Conservation (phyloP, 2,113 vertebrate species). For the Chelonoidis abingdonii region DNA sequence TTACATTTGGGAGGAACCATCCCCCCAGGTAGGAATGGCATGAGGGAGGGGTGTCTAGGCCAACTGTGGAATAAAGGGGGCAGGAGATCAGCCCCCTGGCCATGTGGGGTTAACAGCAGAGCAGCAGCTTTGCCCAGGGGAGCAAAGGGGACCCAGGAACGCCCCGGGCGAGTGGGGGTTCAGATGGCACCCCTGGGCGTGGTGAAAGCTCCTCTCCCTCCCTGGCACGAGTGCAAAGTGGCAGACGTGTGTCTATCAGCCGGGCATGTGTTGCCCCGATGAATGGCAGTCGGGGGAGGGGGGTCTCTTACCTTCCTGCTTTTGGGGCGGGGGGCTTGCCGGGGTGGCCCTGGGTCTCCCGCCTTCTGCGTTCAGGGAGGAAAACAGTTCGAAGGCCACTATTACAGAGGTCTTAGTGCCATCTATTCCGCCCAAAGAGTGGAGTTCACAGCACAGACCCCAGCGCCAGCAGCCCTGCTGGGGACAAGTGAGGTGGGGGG, state of each 20-base stretch:
- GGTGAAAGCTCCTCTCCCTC: background rate
- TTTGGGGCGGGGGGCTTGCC: background rate
- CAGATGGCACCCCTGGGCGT: background rate
- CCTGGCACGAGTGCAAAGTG: background rate
- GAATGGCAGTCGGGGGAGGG: no score
- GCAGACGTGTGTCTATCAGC: background rate
- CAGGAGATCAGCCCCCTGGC: background rate
- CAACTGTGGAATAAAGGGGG: background rate
- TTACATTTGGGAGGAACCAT: background rate
- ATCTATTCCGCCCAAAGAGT: constrained; percentile 9
- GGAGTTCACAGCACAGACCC: background rate
- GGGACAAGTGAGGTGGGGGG: background rate
- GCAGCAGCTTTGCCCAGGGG: background rate
- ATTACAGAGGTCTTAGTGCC: constrained; percentile 38
- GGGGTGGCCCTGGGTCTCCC: background rate
- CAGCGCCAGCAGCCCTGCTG: background rate
- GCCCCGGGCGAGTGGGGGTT: no score
- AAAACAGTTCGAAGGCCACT: constrained; percentile 38
- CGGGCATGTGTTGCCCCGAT: no score
- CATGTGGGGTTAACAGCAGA: background rate
- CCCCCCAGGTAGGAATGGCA: background rate
- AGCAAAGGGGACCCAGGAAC: background rate
- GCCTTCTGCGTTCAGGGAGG: constrained; percentile 42
- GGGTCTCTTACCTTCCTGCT: background rate
- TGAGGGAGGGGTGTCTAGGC: background rate